phyloP scores from a whole-genome alignment of 2,888 invertebrate species.

The Brachyopa scutellaris region DNA sequence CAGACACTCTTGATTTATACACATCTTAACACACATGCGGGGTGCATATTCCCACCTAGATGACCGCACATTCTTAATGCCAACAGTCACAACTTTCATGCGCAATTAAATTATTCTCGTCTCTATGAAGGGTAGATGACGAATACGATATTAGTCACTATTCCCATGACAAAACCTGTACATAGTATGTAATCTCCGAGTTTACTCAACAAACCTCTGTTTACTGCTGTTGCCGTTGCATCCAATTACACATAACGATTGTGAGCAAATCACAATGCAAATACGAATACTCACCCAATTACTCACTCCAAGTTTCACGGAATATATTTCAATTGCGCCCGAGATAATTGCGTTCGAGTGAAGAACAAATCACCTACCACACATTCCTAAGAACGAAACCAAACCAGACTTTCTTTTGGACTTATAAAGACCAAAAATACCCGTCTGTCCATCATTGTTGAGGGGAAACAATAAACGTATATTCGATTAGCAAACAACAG shows the following conservation, averaged over 20 bases:
- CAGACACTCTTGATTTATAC: conserved; percentile 16
- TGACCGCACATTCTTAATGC: conserved; percentile 56
- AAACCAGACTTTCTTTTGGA: conserved; percentile 22
- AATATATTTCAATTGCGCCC: conserved; percentile 22
- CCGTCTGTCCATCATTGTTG: not conserved
- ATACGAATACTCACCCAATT: conserved; percentile 58
- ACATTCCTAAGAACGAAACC: conserved; percentile 14
- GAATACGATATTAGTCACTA: conserved; percentile 44
- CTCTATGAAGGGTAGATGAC: too few relatives aligned
- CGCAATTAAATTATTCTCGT: conserved; percentile 23
- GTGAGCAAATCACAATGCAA: conserved; percentile 30
- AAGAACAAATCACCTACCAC: conserved; percentile 2
- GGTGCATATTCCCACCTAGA: conserved; percentile 7
- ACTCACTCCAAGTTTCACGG: conserved; percentile 48
- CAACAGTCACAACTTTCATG: conserved; percentile 21
- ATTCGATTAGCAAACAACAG: conserved; percentile 21
- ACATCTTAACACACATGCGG: not conserved
- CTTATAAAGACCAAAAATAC: not conserved
- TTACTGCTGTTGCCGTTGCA: too few relatives aligned
- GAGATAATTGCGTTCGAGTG: conserved; percentile 19
- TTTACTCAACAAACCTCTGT: conserved; percentile 4
- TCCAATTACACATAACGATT: not conserved
- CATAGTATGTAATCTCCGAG: not conserved
- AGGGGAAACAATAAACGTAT: conserved; percentile 31
- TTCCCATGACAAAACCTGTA: conserved; percentile 26